These are phyloP conservation scores for Aplochiton taeniatus DNA, from an alignment of 2,797 vertebrate genomes.

Conservation along the genomic window DNA sequence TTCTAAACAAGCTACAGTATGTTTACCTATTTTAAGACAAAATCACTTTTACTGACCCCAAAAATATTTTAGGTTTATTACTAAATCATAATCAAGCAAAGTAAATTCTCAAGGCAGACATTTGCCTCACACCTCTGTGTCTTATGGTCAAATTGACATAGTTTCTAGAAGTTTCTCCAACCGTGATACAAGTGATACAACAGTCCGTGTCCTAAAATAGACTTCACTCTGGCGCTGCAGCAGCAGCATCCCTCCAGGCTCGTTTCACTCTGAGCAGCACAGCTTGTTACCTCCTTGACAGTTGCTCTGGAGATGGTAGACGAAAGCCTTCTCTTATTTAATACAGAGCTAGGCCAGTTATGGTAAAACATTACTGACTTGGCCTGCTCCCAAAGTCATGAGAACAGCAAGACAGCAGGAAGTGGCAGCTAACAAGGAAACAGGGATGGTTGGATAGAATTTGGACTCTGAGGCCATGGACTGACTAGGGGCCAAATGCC, in stretches of 20 bases:
- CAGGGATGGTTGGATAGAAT: too few species aligned
- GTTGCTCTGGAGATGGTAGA: constrained; percentile 27
- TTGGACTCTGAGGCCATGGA: too few species aligned
- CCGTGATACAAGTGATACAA: constrained; percentile 2
- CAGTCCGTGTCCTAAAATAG: constrained; percentile 63
- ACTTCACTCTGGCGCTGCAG: constrained; percentile 43
- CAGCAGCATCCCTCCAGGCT: constrained; percentile 58
- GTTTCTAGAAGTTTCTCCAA: constrained; percentile 18
- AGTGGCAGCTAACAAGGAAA: background rate
- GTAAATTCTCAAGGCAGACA: too few species aligned
- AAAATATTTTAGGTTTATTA: too few species aligned
- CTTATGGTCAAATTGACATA: too few species aligned
- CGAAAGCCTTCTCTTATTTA: constrained; percentile 44
- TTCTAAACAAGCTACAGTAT: too few species aligned
- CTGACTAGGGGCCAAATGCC: too few species aligned
- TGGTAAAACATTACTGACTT: constrained; percentile 6
- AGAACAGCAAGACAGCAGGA: background rate
- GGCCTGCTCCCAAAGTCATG: constrained; percentile 7
- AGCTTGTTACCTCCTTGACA: constrained; percentile 57
- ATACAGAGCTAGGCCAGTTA: constrained; percentile 37
- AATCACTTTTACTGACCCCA: too few species aligned
- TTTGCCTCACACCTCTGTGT: too few species aligned
- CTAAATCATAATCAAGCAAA: too few species aligned
- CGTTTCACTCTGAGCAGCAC: constrained; percentile 52
- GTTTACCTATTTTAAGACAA: too few species aligned